Evolutionary conservation across 2,888 invertebrate genomes (phyloP).

Genomic region (Urechis unicinctus): DNA sequence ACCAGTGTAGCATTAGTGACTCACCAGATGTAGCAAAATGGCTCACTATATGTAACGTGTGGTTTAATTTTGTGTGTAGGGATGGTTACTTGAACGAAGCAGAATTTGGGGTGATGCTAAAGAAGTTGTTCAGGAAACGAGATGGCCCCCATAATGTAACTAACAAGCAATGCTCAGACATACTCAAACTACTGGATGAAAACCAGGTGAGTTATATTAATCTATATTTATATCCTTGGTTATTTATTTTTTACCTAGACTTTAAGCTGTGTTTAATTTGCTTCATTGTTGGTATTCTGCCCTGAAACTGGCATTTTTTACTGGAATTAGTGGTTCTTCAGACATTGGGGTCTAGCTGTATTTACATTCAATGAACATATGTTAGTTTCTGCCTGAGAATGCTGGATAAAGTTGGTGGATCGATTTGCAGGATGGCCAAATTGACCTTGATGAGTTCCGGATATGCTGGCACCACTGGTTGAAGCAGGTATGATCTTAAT

Average conservation of each 20-base stretch:
- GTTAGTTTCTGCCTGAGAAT: too few species aligned
- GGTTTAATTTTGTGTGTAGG: slow-evolving; percentile 5
- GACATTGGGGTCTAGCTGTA: too few species aligned
- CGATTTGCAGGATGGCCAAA: slow-evolving; percentile 11
- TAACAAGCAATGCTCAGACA: slow-evolving; percentile 4
- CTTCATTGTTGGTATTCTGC: too few species aligned
- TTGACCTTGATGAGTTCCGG: slow-evolving; percentile 14
- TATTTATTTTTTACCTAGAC: too few species aligned
- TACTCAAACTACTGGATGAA: slow-evolving; percentile 12
- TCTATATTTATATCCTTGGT: too few species aligned
- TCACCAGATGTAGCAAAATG: too few species aligned
- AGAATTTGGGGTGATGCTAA: slow-evolving; percentile 6
- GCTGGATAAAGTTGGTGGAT: too few species aligned
- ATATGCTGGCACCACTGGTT: slow-evolving; percentile 17
- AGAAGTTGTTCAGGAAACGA: slow-evolving; percentile 8
- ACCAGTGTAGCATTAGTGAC: too few species aligned
- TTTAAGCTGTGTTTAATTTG: too few species aligned
- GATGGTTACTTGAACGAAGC: slow-evolving; percentile 10
- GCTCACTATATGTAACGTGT: neutral
- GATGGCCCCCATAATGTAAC: slow-evolving; percentile 2
- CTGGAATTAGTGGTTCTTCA: too few species aligned
- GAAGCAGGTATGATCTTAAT: slow-evolving; percentile 12
- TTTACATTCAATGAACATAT: too few species aligned
- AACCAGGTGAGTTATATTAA: slow-evolving; percentile 10
- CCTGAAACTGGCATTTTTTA: too few species aligned